Conservation (phyloP, 2,797 vertebrate species). For the Enteromius mattozi region DNA sequence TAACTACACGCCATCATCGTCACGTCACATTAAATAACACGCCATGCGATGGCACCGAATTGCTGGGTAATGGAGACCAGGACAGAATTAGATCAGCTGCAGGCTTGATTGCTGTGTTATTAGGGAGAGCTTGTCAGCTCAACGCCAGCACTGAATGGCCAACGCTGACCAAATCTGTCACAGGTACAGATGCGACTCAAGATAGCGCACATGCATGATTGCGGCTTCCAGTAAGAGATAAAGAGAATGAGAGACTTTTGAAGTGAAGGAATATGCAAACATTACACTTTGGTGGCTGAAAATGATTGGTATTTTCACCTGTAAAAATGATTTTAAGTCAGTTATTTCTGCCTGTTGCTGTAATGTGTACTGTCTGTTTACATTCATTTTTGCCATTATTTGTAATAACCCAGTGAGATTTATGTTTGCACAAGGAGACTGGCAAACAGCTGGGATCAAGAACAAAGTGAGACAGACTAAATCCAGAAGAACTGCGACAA, state of each 20-base stretch:
- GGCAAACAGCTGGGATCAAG: not conserved
- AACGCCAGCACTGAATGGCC: conserved; percentile 66
- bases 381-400: not conserved
- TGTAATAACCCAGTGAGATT: not conserved
- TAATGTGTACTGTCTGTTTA: not conserved
- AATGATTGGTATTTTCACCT: not conserved
- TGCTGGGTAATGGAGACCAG: conserved; percentile 32
- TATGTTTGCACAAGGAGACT: not conserved
- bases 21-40: conserved; percentile 48
- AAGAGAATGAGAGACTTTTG: conserved; percentile 9
- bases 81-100: conserved; percentile 55
- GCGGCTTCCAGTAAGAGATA: not conserved
- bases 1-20: conserved; percentile 40
- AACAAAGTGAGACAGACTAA: not conserved
- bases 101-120: conserved; percentile 57
- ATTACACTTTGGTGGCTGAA: not conserved
- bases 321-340: too few species aligned
- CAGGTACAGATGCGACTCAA: conserved; percentile 65
- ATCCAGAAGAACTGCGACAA: not conserved
- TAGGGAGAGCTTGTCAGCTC: conserved; percentile 56
- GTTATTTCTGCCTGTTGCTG: not conserved
- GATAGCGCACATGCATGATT: conserved; percentile 1
- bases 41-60: conserved; percentile 30
- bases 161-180: conserved; percentile 74
- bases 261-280: not conserved